These are phyloP conservation scores for Drosophila setosimentum DNA, from an alignment of 2,888 invertebrate genomes.

Conservation along the genomic window DNA sequence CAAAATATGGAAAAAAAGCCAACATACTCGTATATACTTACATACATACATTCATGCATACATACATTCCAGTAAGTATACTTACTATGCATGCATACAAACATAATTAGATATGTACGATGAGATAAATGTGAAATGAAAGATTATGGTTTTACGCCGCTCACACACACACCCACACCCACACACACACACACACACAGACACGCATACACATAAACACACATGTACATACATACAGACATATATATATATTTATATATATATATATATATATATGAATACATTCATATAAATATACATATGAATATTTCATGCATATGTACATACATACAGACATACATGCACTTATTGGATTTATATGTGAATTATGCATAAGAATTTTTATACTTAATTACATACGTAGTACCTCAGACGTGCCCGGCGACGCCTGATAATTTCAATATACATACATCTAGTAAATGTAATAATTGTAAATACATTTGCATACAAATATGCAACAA, in stretches of 20 bases:
- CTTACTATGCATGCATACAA: conserved; percentile 29
- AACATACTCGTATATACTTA: conserved; percentile 28
- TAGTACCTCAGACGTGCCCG: conserved; percentile 56
- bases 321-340: conserved; percentile 17
- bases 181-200: background rate
- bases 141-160: conserved; percentile 6
- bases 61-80: conserved; percentile 25
- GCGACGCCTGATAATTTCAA: conserved; percentile 61
- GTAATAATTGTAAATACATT: conserved; percentile 42
- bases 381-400: conserved; percentile 50
- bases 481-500: conserved; percentile 8
- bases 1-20: conserved; percentile 12
- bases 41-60: conserved; percentile 32
- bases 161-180: conserved; percentile 17
- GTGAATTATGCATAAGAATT: conserved; percentile 51
- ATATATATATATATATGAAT: conserved; percentile 9
- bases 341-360: conserved; percentile 48
- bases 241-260: conserved; percentile 8
- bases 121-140: conserved; percentile 43
- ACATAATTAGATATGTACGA: conserved; percentile 31
- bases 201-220: conserved; percentile 22
- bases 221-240: conserved; percentile 3
- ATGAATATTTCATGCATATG: conserved; percentile 14
- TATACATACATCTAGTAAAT: conserved; percentile 2
- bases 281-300: background rate